These are phyloP conservation scores for Condylostylus longicornis DNA, from an alignment of 1,140 invertebrate species.

Conservation along the genomic window DNA sequence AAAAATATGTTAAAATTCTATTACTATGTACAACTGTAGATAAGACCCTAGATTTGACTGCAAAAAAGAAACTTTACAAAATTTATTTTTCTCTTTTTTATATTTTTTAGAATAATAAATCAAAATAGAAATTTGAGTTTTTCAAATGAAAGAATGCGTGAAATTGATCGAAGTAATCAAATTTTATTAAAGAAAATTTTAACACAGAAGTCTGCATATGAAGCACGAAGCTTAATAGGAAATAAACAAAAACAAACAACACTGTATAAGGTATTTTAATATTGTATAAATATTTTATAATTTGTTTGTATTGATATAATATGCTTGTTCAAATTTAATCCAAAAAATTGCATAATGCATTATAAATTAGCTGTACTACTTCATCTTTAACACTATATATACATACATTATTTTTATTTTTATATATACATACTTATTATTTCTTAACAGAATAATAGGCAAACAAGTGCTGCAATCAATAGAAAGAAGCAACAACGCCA, in stretches of 20 bases:
- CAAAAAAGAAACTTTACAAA: no score
- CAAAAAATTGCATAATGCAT: constrained; percentile 2
- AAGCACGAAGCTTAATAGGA: not conserved
- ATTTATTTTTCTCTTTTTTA: no score
- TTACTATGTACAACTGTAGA: no score
- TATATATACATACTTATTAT: constrained; percentile 11
- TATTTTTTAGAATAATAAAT: no score
- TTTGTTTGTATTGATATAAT: not conserved
- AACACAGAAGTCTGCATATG: constrained; percentile 10
- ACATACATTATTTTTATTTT: constrained; percentile 8
- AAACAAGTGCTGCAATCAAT: constrained; percentile 24
- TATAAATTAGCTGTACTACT: constrained; percentile 13
- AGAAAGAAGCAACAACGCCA: constrained; percentile 26
- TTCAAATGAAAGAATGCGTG: constrained; percentile 25
- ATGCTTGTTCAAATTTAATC: not conserved
- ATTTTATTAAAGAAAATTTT: constrained; percentile 27
- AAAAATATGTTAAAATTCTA: no score
- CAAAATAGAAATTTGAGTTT: constrained; percentile 28
- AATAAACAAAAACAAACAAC: not conserved
- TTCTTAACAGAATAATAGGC: constrained; percentile 8
- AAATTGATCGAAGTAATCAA: constrained; percentile 27
- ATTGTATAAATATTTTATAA: not conserved
- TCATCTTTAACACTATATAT: not conserved
- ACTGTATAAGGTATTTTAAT: not conserved
- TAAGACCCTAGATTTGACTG: no score